Percentiles rank a stretch among this genome's conserved stretches.
Evolutionary conservation across 2,797 vertebrate genomes (phyloP).

Genomic region (Mallotus villosus): DNA sequence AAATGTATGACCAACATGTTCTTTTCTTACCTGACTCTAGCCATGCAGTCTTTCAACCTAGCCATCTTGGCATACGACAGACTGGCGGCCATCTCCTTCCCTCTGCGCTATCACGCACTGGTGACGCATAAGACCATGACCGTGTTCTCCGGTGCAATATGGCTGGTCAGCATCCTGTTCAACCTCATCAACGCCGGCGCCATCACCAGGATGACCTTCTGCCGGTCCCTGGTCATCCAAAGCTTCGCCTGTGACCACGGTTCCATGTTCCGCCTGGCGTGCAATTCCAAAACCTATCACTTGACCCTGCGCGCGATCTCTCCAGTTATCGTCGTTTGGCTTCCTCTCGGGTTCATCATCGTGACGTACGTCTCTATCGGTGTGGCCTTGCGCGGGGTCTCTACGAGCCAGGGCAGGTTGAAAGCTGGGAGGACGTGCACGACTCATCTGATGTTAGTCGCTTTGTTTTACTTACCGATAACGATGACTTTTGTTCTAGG

Average conservation of each 20-base stretch:
- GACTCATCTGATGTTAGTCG: conserved; percentile 61
- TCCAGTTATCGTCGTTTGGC: conserved; percentile 18
- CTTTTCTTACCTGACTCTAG: conserved; percentile 43
- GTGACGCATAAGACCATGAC: conserved; percentile 55
- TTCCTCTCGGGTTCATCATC: conserved; percentile 50
- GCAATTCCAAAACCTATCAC: conserved; percentile 48
- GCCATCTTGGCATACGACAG: conserved; percentile 58
- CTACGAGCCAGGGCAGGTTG: conserved; percentile 37
- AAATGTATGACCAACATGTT: conserved; percentile 33
- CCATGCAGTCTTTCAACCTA: conserved; percentile 59
- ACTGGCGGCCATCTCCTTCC: conserved; percentile 62
- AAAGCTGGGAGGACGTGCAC: conserved; percentile 62
- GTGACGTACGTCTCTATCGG: conserved; percentile 54
- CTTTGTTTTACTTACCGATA: conserved; percentile 55
- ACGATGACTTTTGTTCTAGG: conserved; percentile 45
- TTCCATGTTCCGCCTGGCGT: conserved; percentile 49
- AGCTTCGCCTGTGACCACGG: conserved; percentile 64
- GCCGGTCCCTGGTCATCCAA: conserved; percentile 50
- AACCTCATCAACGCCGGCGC: conserved; percentile 17
- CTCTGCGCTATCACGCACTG: conserved; percentile 53
- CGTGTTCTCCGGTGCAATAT: conserved; percentile 29
- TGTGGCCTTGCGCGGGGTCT: conserved; percentile 43
- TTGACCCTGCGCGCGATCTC: conserved; percentile 1
- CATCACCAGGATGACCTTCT: conserved; percentile 61
- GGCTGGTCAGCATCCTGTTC: conserved; percentile 13